phyloP scores from a whole-genome alignment of 2,888 invertebrate species.

The Limnephilus auricula region DNA sequence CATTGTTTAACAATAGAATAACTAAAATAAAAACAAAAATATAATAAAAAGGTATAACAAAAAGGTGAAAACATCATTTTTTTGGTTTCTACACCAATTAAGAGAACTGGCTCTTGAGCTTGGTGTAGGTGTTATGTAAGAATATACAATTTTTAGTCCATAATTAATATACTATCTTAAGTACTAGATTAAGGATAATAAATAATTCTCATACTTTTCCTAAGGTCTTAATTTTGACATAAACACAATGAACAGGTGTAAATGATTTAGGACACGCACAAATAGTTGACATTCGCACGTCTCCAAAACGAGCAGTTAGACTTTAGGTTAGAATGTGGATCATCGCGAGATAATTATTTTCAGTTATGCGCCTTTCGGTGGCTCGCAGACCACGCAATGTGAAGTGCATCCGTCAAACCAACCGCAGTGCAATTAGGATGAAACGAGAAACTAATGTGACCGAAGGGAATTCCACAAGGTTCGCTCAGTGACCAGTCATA shows the following conservation, averaged over 20 bases:
- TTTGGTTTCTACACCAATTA: no score
- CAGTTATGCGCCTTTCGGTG: neutral
- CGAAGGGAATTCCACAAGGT: neutral
- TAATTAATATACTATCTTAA: no score
- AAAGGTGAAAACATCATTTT: no score
- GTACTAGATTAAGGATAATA: no score
- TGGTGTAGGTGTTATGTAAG: no score
- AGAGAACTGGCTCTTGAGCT: no score
- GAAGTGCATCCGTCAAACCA: conserved; percentile 9
- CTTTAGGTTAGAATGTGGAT: neutral
- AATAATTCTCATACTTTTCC: no score
- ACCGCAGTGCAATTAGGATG: neutral
- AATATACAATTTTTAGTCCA: no score
- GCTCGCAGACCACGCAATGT: neutral
- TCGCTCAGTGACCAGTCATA: neutral
- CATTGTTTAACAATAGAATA: no score
- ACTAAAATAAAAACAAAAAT: no score
- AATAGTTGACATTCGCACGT: neutral
- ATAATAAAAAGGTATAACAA: no score
- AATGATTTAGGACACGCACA: neutral
- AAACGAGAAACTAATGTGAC: conserved; percentile 3
- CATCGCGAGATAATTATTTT: conserved; percentile 17
- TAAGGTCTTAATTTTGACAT: neutral
- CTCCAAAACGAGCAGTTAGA: neutral
- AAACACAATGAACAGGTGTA: neutral